These are phyloP conservation scores for Kryptolebias marmoratus DNA, from an alignment of 2,113 vertebrate genomes.

Conservation along the genomic window DNA sequence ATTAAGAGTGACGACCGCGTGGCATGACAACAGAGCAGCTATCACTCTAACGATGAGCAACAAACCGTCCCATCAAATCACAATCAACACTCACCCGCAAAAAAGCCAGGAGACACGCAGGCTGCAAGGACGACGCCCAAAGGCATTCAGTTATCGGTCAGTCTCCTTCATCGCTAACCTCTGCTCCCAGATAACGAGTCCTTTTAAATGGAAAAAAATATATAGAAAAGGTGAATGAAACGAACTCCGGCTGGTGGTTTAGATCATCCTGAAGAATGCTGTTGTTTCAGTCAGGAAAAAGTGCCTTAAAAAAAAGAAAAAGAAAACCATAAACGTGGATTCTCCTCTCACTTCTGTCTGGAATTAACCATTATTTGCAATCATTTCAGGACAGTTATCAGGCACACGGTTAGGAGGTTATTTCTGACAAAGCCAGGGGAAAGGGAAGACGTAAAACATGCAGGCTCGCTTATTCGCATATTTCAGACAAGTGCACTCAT, in stretches of 20 bases:
- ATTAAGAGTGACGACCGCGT: constrained; percentile 66
- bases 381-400: too few species aligned
- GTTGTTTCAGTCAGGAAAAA: too few species aligned
- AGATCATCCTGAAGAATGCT: not conserved
- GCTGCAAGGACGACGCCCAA: constrained; percentile 17
- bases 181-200: not conserved
- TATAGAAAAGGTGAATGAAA: too few species aligned
- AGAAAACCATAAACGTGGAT: too few species aligned
- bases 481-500: too few species aligned
- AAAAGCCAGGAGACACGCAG: constrained; percentile 1
- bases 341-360: too few species aligned
- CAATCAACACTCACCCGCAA: constrained; percentile 54
- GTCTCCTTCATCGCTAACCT: not conserved
- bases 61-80: constrained; percentile 60
- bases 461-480: too few species aligned
- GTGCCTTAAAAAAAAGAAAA: too few species aligned
- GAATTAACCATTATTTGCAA: too few species aligned
- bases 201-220: not conserved
- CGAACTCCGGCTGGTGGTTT: not conserved
- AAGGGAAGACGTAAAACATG: too few species aligned
- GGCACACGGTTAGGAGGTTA: too few species aligned
- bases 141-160: constrained; percentile 35
- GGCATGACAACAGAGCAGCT: constrained; percentile 67
- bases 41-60: constrained; percentile 64
- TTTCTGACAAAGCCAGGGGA: too few species aligned